Evolutionary conservation across 2,797 vertebrate species (phyloP).

Genomic region (Gadopsis marmoratus): DNA sequence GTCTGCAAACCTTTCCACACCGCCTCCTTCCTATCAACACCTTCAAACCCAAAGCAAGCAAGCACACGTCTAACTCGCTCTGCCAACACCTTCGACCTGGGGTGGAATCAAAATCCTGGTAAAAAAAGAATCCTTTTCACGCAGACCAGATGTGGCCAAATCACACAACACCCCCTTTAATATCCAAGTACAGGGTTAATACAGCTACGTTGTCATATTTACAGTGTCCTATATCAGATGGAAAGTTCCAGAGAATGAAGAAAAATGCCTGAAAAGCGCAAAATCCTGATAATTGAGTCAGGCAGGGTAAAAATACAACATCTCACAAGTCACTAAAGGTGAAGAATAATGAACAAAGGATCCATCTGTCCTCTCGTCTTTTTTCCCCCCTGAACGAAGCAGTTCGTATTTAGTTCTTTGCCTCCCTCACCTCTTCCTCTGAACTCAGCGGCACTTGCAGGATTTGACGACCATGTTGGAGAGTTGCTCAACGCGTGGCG

Average conservation of each 20-base stretch:
- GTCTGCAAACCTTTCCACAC: constrained; percentile 62
- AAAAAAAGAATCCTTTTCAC: constrained; percentile 61
- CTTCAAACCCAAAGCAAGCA: constrained; percentile 72
- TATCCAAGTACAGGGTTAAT: constrained; percentile 69
- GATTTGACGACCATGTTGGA: constrained; percentile 90
- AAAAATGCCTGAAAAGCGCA: constrained; percentile 46
- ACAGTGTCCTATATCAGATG: constrained; percentile 65
- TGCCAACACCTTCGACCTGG: background rate
- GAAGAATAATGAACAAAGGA: constrained; percentile 54
- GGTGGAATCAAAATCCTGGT: constrained; percentile 41
- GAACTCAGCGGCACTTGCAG: constrained; percentile 86
- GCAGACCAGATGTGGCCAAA: constrained; percentile 43
- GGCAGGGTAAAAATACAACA: constrained; percentile 54
- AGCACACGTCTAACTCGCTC: constrained; percentile 25
- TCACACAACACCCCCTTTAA: constrained; percentile 61
- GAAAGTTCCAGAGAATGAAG: constrained; percentile 57
- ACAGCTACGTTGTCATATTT: constrained; percentile 67
- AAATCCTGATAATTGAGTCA: constrained; percentile 54
- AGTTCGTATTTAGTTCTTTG: constrained; percentile 36
- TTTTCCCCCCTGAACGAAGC: constrained; percentile 38
- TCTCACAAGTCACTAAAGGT: constrained; percentile 50
- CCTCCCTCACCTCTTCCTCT: constrained; percentile 41
- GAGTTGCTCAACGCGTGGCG: constrained; percentile 87
- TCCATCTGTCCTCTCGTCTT: constrained; percentile 52
- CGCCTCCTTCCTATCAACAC: constrained; percentile 69